A percentile compares a stretch with the other conserved stretches of the same genome.
Conservation (phyloP, 2,113 vertebrate species). For the Garra rufa region DNA sequence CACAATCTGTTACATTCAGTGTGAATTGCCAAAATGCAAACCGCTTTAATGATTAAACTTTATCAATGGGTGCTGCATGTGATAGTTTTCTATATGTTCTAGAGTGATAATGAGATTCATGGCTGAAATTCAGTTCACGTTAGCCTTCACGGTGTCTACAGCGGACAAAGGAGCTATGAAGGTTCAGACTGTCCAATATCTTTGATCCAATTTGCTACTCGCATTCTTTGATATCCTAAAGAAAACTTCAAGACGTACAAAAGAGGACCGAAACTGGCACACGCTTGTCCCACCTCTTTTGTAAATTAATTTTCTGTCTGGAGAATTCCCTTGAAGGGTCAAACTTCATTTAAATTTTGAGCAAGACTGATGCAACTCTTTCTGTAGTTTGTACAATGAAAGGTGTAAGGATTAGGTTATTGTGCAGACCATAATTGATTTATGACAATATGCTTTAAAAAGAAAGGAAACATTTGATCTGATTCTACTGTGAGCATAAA, state of each 20-base stretch:
- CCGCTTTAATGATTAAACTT: background rate
- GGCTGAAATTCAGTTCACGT: background rate
- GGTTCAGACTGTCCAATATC: background rate
- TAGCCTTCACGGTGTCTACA: background rate
- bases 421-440: background rate
- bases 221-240: slow-evolving; percentile 40
- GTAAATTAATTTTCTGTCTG: slow-evolving; percentile 40
- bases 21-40: slow-evolving; percentile 2
- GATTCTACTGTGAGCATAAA: background rate
- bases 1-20: slow-evolving; percentile 5
- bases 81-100: background rate
- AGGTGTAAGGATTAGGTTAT: background rate
- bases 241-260: slow-evolving; percentile 19
- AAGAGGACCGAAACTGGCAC: background rate
- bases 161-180: background rate
- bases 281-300: background rate
- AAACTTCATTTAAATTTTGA: slow-evolving; percentile 31
- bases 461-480: background rate
- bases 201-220: slow-evolving; percentile 32
- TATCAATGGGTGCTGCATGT: background rate
- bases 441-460: slow-evolving; percentile 1
- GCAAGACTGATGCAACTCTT: slow-evolving; percentile 26
- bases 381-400: background rate
- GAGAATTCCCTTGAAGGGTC: slow-evolving; percentile 22
- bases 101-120: slow-evolving; percentile 17